Percentiles rank a stretch among this genome's conserved stretches.
Conservation (phyloP, 2,888 invertebrate genomes). For the Phragmatobia fuliginosa region DNA sequence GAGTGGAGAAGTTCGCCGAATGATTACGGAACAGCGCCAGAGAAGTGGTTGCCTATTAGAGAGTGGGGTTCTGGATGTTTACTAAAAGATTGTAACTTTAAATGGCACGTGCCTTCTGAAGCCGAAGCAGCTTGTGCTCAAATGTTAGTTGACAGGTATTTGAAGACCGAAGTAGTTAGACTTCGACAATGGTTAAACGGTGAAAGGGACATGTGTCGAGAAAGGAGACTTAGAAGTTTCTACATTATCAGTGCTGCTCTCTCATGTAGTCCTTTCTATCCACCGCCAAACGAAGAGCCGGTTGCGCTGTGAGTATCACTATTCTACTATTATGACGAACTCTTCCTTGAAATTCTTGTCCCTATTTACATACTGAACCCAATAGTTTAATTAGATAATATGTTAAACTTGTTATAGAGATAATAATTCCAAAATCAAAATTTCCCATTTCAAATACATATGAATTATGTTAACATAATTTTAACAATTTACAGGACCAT, state of each 20-base stretch:
- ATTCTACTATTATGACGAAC: too few relatives aligned
- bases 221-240: conserved; percentile 89
- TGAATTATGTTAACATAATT: neutral
- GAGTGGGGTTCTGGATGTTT: conserved; percentile 94
- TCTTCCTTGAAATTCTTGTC: too few relatives aligned
- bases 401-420: too few relatives aligned
- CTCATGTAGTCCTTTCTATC: conserved; percentile 88
- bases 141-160: conserved; percentile 88
- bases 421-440: too few relatives aligned
- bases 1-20: conserved; percentile 88
- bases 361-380: too few relatives aligned
- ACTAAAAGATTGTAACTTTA: conserved; percentile 88
- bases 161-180: conserved; percentile 88
- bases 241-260: conserved; percentile 89
- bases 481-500: neutral
- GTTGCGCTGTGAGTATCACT: conserved; percentile 83
- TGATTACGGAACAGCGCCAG: conserved; percentile 88
- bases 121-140: conserved; percentile 90
- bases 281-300: conserved; percentile 89
- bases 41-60: conserved; percentile 90
- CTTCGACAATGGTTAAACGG: conserved; percentile 86
- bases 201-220: conserved; percentile 86
- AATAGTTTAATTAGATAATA: too few relatives aligned
- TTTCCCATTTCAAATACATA: too few relatives aligned
- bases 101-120: conserved; percentile 92